These are phyloP conservation scores for Rhingia campestris DNA, from an alignment of 2,888 invertebrate genomes.

Conservation along the genomic window DNA sequence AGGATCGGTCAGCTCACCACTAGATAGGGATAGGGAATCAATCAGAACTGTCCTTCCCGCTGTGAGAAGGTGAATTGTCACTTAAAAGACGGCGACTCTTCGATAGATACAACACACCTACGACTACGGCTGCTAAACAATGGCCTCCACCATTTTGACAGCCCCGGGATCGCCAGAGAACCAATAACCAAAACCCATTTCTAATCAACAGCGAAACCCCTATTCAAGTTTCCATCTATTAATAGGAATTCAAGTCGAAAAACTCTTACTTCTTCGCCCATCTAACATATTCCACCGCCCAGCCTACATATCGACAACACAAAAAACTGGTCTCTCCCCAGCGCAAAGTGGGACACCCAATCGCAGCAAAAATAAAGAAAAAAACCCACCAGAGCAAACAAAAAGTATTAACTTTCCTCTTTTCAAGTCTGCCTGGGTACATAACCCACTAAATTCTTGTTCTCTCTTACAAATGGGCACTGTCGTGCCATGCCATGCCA, in stretches of 20 bases:
- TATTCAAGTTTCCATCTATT: constrained; percentile 26
- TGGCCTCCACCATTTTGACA: no score
- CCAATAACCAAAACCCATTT: background rate
- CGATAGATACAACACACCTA: no score
- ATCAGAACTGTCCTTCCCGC: no score
- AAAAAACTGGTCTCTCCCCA: constrained; percentile 52
- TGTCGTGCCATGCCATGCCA: constrained; percentile 11
- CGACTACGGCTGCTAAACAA: no score
- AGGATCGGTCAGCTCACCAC: no score
- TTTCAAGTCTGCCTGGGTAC: constrained; percentile 24
- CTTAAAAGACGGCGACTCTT: no score
- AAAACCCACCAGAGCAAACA: background rate
- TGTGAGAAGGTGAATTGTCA: no score
- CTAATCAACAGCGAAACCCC: background rate
- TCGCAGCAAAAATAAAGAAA: constrained; percentile 17
- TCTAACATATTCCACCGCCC: constrained; percentile 21
- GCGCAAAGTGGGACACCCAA: constrained; percentile 56
- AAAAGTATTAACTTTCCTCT: constrained; percentile 55
- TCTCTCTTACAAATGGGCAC: constrained; percentile 27
- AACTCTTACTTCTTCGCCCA: constrained; percentile 23
- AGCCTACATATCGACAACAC: constrained; percentile 3
- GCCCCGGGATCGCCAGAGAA: no score
- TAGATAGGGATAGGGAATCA: no score
- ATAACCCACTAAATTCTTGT: constrained; percentile 55
- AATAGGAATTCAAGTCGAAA: constrained; percentile 32